Evolutionary conservation across 1,140 invertebrate species (phyloP), one percentile per base, ranked within the genome.

Genomic region (Aplysia californica): DNA sequence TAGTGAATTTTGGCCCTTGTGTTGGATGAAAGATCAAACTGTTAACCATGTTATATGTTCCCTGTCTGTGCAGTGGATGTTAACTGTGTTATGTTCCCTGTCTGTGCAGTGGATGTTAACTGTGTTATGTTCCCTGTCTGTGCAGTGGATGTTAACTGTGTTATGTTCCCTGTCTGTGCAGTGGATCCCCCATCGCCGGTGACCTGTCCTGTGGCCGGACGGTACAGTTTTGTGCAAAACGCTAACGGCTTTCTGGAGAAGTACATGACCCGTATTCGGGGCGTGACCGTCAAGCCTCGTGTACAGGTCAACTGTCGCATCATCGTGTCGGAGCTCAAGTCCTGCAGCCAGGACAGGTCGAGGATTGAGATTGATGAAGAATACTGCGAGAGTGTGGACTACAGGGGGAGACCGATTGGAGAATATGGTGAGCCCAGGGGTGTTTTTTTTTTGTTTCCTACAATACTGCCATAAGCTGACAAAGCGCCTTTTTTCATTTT

Each of bases 351-450:
- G 2, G 96, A 98, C 88, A 96, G 98, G 86, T 98, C 97, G 86
- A 96, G 96, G 87, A 94, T 98, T 80, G 92, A 94, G 26, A 94
- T 99, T 58, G 97, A 99, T 90, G 96, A 97, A 85, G 97, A 95
- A 79, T 98, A 98, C 83, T 99, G 97, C 88, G 91, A 98, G 4
- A 95, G 96, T n/a, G 96, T 99, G 3, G 97, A 99, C 91, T 94
- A 98, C 90, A 92, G 96, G 82, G 97, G 96, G 70, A 91, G 95
- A 84, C 97, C 97, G 5, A 94, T 97, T 38, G 97, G 87, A 86
- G 89, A 90, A 79, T 90, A 90, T 79, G 89, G 88, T 89, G 68
- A 81, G 79, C 15, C n/a, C 18, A 5, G 41, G 67, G 50, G 67
- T n/a, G 23, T n/a, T n/a, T n/a, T n/a, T n/a, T n/a, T n/a, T n/a